A percentile compares a stretch with the other conserved stretches of the same genome.
phyloP scores from a whole-genome alignment of 2,888 invertebrate genomes.

The Mycogona germanica region DNA sequence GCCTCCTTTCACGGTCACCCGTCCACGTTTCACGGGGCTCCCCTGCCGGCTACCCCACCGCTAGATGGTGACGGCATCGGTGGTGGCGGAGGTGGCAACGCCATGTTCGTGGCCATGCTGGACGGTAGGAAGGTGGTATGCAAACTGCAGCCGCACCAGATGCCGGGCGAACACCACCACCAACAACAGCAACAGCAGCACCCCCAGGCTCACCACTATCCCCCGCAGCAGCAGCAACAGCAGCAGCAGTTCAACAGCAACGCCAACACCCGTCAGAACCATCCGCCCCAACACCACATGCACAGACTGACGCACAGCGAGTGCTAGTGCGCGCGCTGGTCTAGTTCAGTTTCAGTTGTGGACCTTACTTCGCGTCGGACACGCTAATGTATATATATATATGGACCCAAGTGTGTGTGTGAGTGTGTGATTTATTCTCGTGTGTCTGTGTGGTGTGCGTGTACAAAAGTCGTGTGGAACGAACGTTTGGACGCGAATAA shows the following conservation, averaged over 20 bases:
- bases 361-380: no score
- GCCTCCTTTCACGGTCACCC: constrained; percentile 29
- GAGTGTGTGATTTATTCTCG: no score
- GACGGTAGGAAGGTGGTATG: constrained; percentile 79
- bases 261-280: neutral
- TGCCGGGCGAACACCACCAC: constrained; percentile 9
- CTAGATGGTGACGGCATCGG: constrained; percentile 18
- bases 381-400: no score
- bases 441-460: no score
- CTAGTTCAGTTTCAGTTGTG: no score
- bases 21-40: constrained; percentile 3
- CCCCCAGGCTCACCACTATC: no score
- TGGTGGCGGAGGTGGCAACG: constrained; percentile 23
- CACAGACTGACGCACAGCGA: constrained; percentile 16
- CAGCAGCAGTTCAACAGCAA: neutral
- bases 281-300: neutral
- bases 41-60: constrained; percentile 11
- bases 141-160: constrained; percentile 53
- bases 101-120: constrained; percentile 52
- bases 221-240: neutral
- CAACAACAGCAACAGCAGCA: constrained; percentile 11
- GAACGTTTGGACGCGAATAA: no score
- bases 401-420: no score
- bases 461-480: no score
- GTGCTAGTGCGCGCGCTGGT: constrained; percentile 9